A percentile compares a stretch with the other conserved stretches of the same genome.
phyloP scores from a whole-genome alignment of 2,888 invertebrate species.

The Chromoteleia sp. region DNA sequence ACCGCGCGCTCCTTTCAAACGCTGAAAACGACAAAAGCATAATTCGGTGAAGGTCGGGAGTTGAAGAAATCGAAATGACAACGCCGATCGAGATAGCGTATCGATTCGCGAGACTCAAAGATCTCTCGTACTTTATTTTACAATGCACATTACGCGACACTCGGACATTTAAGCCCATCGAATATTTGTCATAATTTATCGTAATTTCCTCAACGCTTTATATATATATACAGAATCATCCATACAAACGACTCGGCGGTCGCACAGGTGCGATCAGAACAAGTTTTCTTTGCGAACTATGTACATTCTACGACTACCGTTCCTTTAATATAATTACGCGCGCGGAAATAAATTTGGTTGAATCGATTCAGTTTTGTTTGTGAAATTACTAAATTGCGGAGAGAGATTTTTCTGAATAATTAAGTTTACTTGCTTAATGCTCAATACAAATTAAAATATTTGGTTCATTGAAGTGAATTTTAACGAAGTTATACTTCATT shows the following conservation, averaged over 20 bases:
- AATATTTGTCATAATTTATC: conserved; percentile 56
- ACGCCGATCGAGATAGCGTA: conserved; percentile 15
- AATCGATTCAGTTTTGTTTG: neutral
- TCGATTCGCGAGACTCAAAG: conserved; percentile 59
- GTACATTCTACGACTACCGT: conserved; percentile 66
- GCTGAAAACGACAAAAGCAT: conserved; percentile 62
- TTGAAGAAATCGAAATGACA: conserved; percentile 56
- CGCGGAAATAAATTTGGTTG: conserved; percentile 43
- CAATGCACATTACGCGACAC: conserved; percentile 60
- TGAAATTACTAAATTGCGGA: too few species aligned
- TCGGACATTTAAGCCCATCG: conserved; percentile 46
- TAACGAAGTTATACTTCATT: too few species aligned
- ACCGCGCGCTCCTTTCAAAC: conserved; percentile 65
- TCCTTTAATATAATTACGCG: conserved; percentile 38
- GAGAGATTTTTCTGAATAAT: too few species aligned
- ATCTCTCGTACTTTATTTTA: conserved; percentile 68
- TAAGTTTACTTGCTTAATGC: too few species aligned
- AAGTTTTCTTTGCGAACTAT: conserved; percentile 68
- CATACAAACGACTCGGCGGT: conserved; percentile 67
- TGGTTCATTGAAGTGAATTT: too few species aligned
- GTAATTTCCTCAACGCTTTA: conserved; percentile 59
- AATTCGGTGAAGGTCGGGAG: conserved; percentile 66
- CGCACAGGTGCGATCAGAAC: conserved; percentile 41
- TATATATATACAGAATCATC: conserved; percentile 76
- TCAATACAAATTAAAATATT: too few species aligned